Evolutionary conservation across 2,113 vertebrate genomes (phyloP).

Genomic region (Gallinago paraguaiae): DNA sequence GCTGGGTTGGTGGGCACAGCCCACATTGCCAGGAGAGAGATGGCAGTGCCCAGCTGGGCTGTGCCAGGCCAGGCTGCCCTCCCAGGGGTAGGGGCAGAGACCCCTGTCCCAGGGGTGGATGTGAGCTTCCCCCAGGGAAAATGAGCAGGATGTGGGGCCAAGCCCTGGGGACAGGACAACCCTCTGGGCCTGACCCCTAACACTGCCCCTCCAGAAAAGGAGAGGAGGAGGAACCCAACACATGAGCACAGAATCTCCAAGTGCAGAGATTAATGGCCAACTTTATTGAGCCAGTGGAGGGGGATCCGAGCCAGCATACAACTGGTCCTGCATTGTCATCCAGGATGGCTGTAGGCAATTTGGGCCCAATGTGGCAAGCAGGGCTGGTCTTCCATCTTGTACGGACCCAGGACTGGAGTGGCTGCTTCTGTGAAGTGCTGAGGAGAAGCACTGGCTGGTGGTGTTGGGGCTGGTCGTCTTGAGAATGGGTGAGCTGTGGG

Average conservation of each 20-base stretch:
- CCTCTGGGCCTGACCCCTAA: neutral
- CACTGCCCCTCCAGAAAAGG: neutral
- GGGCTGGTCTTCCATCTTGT: neutral
- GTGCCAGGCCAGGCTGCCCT: neutral
- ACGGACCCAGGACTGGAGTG: neutral
- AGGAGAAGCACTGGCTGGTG: neutral
- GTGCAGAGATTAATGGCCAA: neutral
- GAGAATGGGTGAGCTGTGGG: too few relatives aligned
- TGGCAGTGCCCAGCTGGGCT: neutral
- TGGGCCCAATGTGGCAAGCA: neutral
- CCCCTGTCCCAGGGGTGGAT: neutral
- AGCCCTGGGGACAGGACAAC: neutral
- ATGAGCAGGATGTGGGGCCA: neutral
- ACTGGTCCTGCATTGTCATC: neutral
- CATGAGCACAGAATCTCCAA: neutral
- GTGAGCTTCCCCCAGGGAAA: neutral
- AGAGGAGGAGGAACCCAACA: neutral
- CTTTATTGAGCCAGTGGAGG: neutral
- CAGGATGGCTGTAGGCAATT: neutral
- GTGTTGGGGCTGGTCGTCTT: too few relatives aligned
- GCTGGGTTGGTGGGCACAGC: neutral
- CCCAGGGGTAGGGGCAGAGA: neutral
- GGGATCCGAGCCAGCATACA: neutral
- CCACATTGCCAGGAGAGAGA: neutral
- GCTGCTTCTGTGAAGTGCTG: too few relatives aligned